These are phyloP conservation scores for Poecilia picta DNA, from an alignment of 2,797 vertebrate species.

Conservation along the genomic window DNA sequence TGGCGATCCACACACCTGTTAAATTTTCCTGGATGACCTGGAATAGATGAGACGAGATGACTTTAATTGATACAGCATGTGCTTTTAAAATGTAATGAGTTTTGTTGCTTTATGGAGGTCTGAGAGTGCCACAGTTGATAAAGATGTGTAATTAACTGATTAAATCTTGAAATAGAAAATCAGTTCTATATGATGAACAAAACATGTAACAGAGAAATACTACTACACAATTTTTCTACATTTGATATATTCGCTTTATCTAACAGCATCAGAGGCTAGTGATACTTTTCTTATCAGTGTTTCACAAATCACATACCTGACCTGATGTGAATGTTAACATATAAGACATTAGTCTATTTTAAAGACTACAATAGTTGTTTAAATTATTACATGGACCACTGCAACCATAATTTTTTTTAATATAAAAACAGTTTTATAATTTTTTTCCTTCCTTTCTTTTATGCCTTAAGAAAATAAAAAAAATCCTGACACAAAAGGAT, in stretches of 20 bases:
- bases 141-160: background rate
- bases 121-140: background rate
- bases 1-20: conserved; percentile 89
- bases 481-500: no score
- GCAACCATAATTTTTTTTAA: background rate
- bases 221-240: background rate
- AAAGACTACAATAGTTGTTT: background rate
- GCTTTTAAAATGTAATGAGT: background rate
- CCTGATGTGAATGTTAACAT: background rate
- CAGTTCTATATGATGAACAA: background rate
- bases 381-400: background rate
- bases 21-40: conserved; percentile 79
- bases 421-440: no score
- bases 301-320: background rate
- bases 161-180: background rate
- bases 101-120: background rate
- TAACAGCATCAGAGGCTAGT: background rate
- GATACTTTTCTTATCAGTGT: background rate
- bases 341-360: background rate
- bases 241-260: background rate
- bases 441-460: no score
- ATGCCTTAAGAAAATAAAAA: no score
- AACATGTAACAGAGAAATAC: background rate
- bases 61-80: background rate
- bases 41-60: conserved; percentile 14